Evolutionary conservation across 1,140 invertebrate species (phyloP).

Genomic region (Luehdorfia chinensis): DNA sequence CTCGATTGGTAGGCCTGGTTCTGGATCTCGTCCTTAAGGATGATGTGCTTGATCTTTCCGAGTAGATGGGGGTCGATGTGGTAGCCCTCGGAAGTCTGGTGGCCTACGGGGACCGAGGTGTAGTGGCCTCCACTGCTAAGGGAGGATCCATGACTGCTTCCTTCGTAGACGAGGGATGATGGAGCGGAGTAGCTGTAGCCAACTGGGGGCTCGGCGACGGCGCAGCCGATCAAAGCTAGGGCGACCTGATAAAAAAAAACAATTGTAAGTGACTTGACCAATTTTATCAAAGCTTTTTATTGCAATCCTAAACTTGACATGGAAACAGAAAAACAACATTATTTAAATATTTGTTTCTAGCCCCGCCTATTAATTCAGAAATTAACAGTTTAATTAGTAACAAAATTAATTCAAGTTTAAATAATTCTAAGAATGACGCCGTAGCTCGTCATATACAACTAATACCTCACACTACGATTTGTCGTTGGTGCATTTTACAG

Average conservation of each 20-base stretch:
- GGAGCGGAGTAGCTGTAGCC: constrained; percentile 72
- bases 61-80: constrained; percentile 86
- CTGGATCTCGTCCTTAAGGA: constrained; percentile 87
- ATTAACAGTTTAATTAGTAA: too few relatives aligned
- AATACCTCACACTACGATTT: too few relatives aligned
- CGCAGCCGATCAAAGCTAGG: constrained; percentile 69
- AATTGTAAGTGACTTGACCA: constrained; percentile 6
- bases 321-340: constrained; percentile 5
- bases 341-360: too few relatives aligned
- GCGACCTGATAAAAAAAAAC: constrained; percentile 55
- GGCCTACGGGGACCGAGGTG: constrained; percentile 83
- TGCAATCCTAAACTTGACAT: too few relatives aligned
- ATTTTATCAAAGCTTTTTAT: too few relatives aligned
- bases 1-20: constrained; percentile 69
- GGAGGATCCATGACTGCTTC: constrained; percentile 67
- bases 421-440: too few relatives aligned
- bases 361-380: too few relatives aligned
- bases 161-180: constrained; percentile 36
- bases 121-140: constrained; percentile 83
- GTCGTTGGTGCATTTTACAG: too few relatives aligned
- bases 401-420: too few relatives aligned
- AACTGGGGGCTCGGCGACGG: constrained; percentile 68
- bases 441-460: too few relatives aligned
- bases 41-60: constrained; percentile 88
- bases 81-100: constrained; percentile 86